A percentile compares a stretch with the other conserved stretches of the same genome.
Evolutionary conservation across 1,140 invertebrate genomes (phyloP).

Genomic region (Magallana ariakensis): DNA sequence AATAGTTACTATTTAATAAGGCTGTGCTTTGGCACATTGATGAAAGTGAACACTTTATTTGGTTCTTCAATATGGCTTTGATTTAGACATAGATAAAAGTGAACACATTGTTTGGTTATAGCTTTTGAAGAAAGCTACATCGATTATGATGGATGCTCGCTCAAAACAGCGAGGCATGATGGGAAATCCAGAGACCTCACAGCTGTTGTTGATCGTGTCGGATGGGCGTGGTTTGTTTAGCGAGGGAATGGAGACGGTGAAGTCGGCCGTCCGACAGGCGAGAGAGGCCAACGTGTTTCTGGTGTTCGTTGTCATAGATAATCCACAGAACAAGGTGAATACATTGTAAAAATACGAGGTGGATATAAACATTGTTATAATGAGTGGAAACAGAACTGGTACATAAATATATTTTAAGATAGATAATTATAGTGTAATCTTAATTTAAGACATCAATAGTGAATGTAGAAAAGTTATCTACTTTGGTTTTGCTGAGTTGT

Average conservation of each 20-base stretch:
- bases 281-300: constrained; percentile 91
- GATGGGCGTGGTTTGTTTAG: constrained; percentile 96
- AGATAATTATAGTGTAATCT: no score
- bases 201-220: constrained; percentile 92
- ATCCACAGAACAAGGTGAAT: constrained; percentile 90
- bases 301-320: constrained; percentile 97
- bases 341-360: background rate
- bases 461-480: no score
- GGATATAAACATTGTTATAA: no score
- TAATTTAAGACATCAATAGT: no score
- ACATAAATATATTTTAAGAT: no score
- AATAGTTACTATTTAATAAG: background rate
- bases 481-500: background rate
- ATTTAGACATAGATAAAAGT: no score
- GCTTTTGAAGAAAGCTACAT: constrained; percentile 88
- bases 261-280: constrained; percentile 89
- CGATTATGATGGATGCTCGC: constrained; percentile 72
- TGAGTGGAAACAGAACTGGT: no score
- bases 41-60: constrained; percentile 62
- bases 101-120: constrained; percentile 80
- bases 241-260: constrained; percentile 90
- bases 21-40: background rate
- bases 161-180: constrained; percentile 61
- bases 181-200: constrained; percentile 79
- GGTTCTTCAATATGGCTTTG: no score